A percentile compares a stretch with the other conserved stretches of the same genome.
Evolutionary conservation across 1,140 invertebrate species (phyloP).

Genomic region (Coelopa frigida): DNA sequence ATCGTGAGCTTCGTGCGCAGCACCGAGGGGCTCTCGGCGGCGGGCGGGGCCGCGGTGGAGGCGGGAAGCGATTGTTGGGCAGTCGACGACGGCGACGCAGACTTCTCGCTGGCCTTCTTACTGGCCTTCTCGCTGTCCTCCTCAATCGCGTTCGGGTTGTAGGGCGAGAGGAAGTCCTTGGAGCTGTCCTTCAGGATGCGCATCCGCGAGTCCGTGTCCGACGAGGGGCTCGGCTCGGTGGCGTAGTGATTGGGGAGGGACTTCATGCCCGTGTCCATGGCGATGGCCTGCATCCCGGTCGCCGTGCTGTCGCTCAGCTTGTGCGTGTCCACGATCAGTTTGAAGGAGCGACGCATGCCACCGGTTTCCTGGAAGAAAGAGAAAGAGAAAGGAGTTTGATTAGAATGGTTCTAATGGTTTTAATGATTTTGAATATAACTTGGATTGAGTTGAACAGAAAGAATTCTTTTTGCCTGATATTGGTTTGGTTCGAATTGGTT

Average conservation of each 20-base stretch:
- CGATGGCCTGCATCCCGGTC: conserved; percentile 14
- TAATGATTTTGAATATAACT: no score
- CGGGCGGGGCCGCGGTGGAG: neutral
- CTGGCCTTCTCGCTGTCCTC: neutral
- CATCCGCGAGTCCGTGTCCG: conserved; percentile 14
- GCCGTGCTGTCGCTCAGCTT: conserved; percentile 14
- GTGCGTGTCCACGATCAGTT: conserved; percentile 19
- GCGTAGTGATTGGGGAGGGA: conserved; percentile 9
- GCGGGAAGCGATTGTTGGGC: neutral
- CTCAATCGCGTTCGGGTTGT: conserved; percentile 11
- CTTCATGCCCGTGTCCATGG: conserved; percentile 6
- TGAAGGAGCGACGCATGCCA: conserved; percentile 17
- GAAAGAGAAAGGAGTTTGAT: conserved; percentile 1
- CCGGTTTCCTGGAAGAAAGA: conserved; percentile 16
- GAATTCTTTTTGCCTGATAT: no score
- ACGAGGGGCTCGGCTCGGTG: neutral
- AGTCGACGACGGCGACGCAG: neutral
- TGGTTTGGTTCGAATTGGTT: no score
- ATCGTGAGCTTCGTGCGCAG: conserved; percentile 9
- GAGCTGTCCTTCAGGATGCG: conserved; percentile 18
- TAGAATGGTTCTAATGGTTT: no score
- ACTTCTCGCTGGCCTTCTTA: neutral
- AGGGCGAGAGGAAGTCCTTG: conserved; percentile 15
- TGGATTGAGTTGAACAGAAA: no score
- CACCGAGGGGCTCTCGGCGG: neutral